Evolutionary conservation across 2,113 vertebrate species (phyloP).

Genomic region (Eurystomus gularis): DNA sequence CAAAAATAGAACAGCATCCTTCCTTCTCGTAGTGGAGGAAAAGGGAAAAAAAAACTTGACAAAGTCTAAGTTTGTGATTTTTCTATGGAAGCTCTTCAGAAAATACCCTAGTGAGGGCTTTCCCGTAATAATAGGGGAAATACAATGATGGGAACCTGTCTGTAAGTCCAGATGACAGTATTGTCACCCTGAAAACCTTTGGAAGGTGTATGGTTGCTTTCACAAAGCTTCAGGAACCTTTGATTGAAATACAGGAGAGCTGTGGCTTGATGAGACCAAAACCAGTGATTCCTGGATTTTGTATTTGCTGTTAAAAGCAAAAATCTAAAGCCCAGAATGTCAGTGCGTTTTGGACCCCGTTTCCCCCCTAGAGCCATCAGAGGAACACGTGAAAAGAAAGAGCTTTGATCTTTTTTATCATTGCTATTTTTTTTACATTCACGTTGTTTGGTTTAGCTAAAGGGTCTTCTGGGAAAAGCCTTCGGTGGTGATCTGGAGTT

Average conservation of each 20-base stretch:
- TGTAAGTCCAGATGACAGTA: background rate
- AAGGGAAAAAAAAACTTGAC: background rate
- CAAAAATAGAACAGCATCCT: background rate
- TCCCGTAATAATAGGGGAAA: background rate
- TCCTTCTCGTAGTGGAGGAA: background rate
- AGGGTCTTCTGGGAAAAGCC: background rate
- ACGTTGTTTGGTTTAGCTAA: background rate
- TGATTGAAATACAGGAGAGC: background rate
- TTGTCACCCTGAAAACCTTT: background rate
- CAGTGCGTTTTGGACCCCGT: rapidly evolving
- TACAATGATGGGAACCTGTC: background rate
- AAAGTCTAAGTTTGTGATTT: background rate
- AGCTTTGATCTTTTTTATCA: background rate
- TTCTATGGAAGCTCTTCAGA: background rate
- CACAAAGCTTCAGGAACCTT: too few species aligned
- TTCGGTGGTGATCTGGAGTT: background rate
- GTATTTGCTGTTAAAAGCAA: background rate
- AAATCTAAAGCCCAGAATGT: background rate
- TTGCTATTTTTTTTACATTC: background rate
- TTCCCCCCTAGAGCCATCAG: background rate
- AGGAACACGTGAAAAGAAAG: background rate
- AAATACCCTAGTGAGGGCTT: background rate
- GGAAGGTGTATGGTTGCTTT: background rate
- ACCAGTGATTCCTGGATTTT: background rate
- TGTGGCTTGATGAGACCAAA: background rate